phyloP scores from a whole-genome alignment of 2,888 invertebrate species.

The Drepanosiphum platanoidis region DNA sequence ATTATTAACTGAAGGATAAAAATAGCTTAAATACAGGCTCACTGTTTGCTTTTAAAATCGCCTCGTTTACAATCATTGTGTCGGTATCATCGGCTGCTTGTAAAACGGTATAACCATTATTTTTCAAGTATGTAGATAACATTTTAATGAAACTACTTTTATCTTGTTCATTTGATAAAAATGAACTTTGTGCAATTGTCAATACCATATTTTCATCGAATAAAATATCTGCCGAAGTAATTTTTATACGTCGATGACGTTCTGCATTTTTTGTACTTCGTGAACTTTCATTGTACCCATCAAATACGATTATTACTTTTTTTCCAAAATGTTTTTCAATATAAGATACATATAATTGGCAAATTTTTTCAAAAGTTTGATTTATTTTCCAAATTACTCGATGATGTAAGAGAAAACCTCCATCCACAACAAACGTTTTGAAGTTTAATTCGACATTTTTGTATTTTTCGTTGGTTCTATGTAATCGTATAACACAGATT shows the following conservation, averaged over 20 bases:
- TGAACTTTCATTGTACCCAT: constrained; percentile 15
- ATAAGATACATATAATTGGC: constrained; percentile 54
- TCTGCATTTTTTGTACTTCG: constrained; percentile 27
- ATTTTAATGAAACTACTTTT: constrained; percentile 60
- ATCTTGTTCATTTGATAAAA: constrained; percentile 46
- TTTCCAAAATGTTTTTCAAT: constrained; percentile 60
- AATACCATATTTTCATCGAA: constrained; percentile 25
- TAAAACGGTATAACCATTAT: constrained; percentile 31
- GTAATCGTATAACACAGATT: no score
- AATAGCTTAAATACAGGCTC: no score
- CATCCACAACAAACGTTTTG: no score
- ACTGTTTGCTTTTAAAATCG: constrained; percentile 43
- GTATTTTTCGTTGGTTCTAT: no score
- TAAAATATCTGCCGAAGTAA: constrained; percentile 34
- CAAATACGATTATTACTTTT: constrained; percentile 16
- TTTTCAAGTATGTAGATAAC: constrained; percentile 47
- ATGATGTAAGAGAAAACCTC: constrained; percentile 64
- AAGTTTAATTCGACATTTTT: no score
- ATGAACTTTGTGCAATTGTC: constrained; percentile 51
- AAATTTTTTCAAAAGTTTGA: constrained; percentile 47
- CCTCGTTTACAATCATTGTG: constrained; percentile 63
- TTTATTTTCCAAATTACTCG: constrained; percentile 65
- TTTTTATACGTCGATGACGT: constrained; percentile 25
- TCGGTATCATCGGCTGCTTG: constrained; percentile 63
- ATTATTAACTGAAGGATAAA: no score